Percentiles rank a stretch among this genome's conserved stretches.
phyloP scores from a whole-genome alignment of 2,113 vertebrate species.

The Antechinus flavipes region DNA sequence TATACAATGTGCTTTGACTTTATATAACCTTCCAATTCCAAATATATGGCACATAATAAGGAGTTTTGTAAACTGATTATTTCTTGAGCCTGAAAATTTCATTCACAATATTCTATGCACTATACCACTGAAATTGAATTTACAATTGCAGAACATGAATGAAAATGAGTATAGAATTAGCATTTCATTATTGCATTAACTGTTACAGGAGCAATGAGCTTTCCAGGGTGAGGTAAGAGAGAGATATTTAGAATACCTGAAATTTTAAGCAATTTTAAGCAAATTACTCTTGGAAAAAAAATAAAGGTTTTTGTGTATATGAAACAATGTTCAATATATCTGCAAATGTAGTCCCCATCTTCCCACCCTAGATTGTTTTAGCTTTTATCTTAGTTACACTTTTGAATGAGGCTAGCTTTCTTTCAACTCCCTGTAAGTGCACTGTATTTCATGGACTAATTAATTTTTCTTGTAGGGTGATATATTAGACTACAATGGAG shows the following conservation, averaged over 20 bases:
- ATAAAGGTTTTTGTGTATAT: neutral
- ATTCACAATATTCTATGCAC: conserved; percentile 11
- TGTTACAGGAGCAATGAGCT: conserved; percentile 48
- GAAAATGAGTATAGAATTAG: conserved; percentile 41
- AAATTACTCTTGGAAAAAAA: neutral
- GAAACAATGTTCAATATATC: neutral
- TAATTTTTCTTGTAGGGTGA: too few species aligned
- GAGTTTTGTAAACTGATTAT: conserved; percentile 15
- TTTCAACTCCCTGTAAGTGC: neutral
- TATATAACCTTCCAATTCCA: neutral
- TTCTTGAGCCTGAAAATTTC: conserved; percentile 43
- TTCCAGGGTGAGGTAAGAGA: neutral
- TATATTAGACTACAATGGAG: too few species aligned
- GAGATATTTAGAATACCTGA: conserved; percentile 34
- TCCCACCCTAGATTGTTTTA: neutral
- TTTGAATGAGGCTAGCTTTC: neutral
- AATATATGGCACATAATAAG: neutral
- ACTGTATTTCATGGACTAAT: too few species aligned
- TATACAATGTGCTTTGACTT: too few species aligned
- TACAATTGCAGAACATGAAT: conserved; percentile 50
- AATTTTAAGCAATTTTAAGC: neutral
- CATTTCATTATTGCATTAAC: conserved; percentile 40
- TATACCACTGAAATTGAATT: conserved; percentile 42
- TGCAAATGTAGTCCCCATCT: neutral
- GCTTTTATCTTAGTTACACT: neutral